phyloP scores from a whole-genome alignment of 2,113 vertebrate species.

The Planiliza haematocheilus region DNA sequence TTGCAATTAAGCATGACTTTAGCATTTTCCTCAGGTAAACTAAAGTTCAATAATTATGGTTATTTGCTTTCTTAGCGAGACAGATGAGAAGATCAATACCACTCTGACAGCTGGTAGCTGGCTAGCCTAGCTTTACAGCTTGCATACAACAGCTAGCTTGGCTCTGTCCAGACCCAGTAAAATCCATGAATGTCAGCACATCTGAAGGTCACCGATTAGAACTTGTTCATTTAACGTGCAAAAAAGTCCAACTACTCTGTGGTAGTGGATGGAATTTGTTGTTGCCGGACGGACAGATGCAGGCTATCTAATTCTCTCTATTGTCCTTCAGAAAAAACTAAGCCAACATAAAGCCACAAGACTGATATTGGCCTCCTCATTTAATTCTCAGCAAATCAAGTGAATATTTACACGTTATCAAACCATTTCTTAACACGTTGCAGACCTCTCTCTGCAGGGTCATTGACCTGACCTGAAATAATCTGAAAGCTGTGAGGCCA shows the following conservation, averaged over 20 bases:
- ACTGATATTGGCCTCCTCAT: slow-evolving; percentile 1
- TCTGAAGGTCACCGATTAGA: background rate
- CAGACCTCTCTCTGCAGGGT: background rate
- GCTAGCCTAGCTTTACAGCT: background rate
- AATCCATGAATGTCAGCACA: background rate
- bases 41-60: background rate
- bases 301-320: no score
- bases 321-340: background rate
- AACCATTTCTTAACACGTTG: slow-evolving; percentile 12
- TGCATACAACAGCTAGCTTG: background rate
- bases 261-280: background rate
- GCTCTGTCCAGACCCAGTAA: background rate
- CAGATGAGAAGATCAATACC: background rate
- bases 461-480: slow-evolving; percentile 16
- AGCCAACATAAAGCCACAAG: background rate
- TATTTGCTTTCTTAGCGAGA: background rate
- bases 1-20: slow-evolving; percentile 69
- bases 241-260: background rate
- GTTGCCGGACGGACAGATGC: background rate
- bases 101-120: background rate
- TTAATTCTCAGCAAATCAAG: background rate
- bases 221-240: background rate
- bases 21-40: slow-evolving; percentile 30
- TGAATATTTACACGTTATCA: background rate
- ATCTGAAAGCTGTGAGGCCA: slow-evolving; percentile 1